Evolutionary conservation across 2,888 invertebrate species (phyloP).

Genomic region (Lasioglossum villosulum): DNA sequence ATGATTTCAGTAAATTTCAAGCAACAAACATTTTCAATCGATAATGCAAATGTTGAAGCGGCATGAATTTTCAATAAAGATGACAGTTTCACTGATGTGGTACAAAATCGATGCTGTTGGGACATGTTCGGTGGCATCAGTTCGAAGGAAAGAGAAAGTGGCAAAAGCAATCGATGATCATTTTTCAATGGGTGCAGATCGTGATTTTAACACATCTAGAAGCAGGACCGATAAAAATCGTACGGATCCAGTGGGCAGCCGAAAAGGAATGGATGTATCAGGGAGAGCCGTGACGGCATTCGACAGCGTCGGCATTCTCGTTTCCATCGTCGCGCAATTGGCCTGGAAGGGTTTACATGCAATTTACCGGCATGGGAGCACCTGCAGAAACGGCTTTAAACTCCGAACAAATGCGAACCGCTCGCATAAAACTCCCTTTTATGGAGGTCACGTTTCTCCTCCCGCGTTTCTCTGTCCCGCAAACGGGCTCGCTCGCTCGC

Average conservation of each 20-base stretch:
- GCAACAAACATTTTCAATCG: not conserved
- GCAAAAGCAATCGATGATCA: not conserved
- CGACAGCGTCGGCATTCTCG: slow-evolving; percentile 31
- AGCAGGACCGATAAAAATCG: not conserved
- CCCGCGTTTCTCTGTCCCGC: not conserved
- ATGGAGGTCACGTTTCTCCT: slow-evolving; percentile 49
- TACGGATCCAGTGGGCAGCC: not conserved
- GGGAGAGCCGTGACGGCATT: not conserved
- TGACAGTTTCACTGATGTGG: not conserved
- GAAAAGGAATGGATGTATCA: not conserved
- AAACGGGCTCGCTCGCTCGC: not conserved
- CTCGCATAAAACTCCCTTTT: slow-evolving; percentile 61
- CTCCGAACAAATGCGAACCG: slow-evolving; percentile 54
- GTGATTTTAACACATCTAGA: not conserved
- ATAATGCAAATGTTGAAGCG: not conserved
- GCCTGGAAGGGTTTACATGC: slow-evolving; percentile 51
- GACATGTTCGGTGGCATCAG: not conserved
- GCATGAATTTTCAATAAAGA: not conserved
- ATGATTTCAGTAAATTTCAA: not conserved
- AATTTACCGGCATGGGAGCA: slow-evolving; percentile 51
- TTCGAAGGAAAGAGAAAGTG: not conserved
- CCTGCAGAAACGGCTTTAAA: slow-evolving; percentile 60
- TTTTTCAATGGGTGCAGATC: not conserved
- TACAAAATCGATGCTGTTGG: not conserved
- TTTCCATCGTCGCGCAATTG: slow-evolving; percentile 39